Percentiles rank a stretch among this genome's conserved stretches.
These are phyloP conservation scores for Sardinella longiceps DNA, from an alignment of 2,797 vertebrate species.

Conservation along the genomic window DNA sequence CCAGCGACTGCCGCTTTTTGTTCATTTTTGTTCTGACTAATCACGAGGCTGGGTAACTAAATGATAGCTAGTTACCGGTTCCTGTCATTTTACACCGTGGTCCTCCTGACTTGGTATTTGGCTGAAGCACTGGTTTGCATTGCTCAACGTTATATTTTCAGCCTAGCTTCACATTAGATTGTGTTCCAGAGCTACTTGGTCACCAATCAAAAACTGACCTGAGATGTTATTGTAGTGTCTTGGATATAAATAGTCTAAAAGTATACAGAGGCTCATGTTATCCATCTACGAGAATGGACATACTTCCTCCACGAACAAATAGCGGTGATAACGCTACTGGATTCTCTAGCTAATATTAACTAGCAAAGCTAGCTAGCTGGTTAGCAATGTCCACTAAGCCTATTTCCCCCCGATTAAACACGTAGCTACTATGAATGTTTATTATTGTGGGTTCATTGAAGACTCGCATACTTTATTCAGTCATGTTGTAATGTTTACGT, in stretches of 20 bases:
- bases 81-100: conserved; percentile 15
- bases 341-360: conserved; percentile 6
- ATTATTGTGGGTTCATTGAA: neutral
- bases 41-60: neutral
- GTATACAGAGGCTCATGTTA: neutral
- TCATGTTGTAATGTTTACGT: neutral
- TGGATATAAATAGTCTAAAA: neutral
- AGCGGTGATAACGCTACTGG: neutral
- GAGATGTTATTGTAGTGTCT: neutral
- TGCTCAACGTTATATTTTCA: neutral
- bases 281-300: neutral
- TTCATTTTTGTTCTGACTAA: conserved; percentile 12
- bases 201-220: neutral
- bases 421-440: neutral
- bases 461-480: neutral
- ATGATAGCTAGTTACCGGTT: neutral
- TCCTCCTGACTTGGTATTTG: neutral
- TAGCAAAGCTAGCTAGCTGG: conserved; percentile 30
- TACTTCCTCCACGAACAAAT: conserved; percentile 19
- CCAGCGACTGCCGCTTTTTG: neutral
- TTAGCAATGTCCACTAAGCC: conserved; percentile 17
- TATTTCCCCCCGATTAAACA: neutral
- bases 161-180: neutral
- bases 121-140: neutral
- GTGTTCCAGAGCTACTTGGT: neutral